These are phyloP conservation scores for Tauraco hartlaubi DNA, from an alignment of 2,797 vertebrate genomes.

Conservation along the genomic window DNA sequence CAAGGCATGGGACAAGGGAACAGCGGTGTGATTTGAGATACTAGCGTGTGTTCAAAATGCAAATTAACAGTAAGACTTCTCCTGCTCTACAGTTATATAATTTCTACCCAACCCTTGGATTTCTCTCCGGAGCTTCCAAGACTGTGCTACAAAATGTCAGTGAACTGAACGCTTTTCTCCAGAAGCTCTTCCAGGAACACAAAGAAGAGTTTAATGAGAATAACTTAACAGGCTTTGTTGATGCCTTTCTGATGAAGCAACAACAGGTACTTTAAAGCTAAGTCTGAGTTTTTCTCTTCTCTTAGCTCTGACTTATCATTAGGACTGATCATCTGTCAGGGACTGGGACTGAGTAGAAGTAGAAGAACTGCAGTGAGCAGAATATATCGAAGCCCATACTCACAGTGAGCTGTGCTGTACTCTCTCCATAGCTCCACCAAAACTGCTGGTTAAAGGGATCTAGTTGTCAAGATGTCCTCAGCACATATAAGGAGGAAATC, in stretches of 20 bases:
- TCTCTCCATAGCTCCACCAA: not conserved
- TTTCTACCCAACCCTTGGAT: slow-evolving; percentile 69
- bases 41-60: not conserved
- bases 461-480: not conserved
- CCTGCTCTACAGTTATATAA: slow-evolving; percentile 68
- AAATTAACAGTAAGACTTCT: not conserved
- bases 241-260: slow-evolving; percentile 74
- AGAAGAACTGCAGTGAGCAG: not conserved
- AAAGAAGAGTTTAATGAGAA: slow-evolving; percentile 54
- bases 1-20: not conserved
- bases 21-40: not conserved
- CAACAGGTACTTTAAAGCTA: slow-evolving; percentile 55
- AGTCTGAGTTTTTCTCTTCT: not conserved
- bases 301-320: not conserved
- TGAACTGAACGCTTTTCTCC: slow-evolving; percentile 28
- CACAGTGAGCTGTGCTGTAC: not conserved
- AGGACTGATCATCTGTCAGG: not conserved
- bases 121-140: slow-evolving; percentile 69
- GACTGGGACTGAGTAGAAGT: not conserved
- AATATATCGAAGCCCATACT: not conserved
- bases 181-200: slow-evolving; percentile 60
- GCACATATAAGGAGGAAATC: not conserved
- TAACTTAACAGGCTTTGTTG: slow-evolving; percentile 72
- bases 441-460: not conserved
- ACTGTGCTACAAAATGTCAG: slow-evolving; percentile 46